phyloP scores from a whole-genome alignment of 64 coral and sea anemone species.

The Montipora sp. region DNA sequence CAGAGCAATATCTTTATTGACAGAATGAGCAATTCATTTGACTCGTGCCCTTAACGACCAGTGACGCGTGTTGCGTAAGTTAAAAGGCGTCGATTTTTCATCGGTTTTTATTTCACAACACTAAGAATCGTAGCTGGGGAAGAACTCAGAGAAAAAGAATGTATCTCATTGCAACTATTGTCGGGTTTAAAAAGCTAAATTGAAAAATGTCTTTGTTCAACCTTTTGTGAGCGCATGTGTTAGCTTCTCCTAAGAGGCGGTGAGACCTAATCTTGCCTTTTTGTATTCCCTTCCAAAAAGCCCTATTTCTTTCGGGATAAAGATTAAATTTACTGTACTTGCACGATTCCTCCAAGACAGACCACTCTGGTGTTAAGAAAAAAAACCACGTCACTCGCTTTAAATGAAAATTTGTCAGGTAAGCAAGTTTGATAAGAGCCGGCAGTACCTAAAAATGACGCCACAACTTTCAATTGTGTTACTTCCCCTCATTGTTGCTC shows the following conservation, averaged over 20 bases:
- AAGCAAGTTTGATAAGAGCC: neutral
- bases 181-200: slow-evolving; percentile 33
- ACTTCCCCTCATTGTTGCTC: slow-evolving; percentile 10
- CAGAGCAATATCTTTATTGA: neutral
- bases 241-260: slow-evolving; percentile 14
- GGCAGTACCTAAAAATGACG: neutral
- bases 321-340: neutral
- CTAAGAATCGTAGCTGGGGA: neutral
- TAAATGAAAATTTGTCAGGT: neutral
- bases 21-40: neutral
- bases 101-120: neutral
- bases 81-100: neutral
- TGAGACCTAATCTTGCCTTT: slow-evolving; percentile 35
- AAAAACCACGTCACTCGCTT: neutral
- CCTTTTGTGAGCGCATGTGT: slow-evolving; percentile 70
- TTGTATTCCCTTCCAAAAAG: slow-evolving; percentile 40
- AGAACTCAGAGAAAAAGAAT: slow-evolving; percentile 29
- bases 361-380: neutral
- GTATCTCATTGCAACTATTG: slow-evolving; percentile 49
- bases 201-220: slow-evolving; percentile 40
- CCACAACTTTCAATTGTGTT: neutral
- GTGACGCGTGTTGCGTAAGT: neutral
- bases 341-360: neutral
- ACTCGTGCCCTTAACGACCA: neutral
- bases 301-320: neutral